phyloP scores from a whole-genome alignment of 2,113 vertebrate genomes.

The Semnornis frantzii region DNA sequence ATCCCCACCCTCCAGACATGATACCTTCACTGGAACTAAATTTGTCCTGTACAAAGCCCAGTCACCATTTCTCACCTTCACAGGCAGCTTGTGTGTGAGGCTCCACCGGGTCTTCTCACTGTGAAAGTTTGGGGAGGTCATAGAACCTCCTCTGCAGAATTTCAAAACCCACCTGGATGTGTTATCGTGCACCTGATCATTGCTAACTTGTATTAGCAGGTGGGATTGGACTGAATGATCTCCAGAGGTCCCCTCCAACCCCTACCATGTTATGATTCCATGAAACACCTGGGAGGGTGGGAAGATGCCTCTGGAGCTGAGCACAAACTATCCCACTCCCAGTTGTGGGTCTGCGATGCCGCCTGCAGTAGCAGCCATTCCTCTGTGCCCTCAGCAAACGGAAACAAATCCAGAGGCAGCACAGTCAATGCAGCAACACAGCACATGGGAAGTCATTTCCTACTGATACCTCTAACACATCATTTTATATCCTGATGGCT shows the following conservation, averaged over 20 bases:
- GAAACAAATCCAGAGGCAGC: conserved; percentile 6
- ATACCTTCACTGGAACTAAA: background rate
- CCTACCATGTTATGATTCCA: background rate
- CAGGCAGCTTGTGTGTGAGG: background rate
- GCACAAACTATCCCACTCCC: background rate
- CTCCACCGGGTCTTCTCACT: background rate
- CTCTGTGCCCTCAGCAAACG: background rate
- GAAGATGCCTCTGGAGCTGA: background rate
- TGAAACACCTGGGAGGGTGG: background rate
- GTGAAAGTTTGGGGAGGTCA: too few species aligned
- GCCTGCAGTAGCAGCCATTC: conserved; percentile 33
- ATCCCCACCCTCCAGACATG: background rate
- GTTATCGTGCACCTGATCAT: too few species aligned
- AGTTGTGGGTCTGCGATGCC: background rate
- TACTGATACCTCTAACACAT: conserved; percentile 46
- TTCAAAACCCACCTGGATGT: too few species aligned
- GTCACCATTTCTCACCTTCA: background rate
- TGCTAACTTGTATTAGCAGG: too few species aligned
- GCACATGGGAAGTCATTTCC: conserved; percentile 10
- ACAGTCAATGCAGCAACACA: background rate
- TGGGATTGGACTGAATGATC: too few species aligned
- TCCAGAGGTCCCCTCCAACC: background rate
- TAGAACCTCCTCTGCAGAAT: too few species aligned
- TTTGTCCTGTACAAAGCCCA: background rate
- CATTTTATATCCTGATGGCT: background rate